Evolutionary conservation across 2,113 vertebrate species (phyloP).

Genomic region (Phaethornis superciliosus): DNA sequence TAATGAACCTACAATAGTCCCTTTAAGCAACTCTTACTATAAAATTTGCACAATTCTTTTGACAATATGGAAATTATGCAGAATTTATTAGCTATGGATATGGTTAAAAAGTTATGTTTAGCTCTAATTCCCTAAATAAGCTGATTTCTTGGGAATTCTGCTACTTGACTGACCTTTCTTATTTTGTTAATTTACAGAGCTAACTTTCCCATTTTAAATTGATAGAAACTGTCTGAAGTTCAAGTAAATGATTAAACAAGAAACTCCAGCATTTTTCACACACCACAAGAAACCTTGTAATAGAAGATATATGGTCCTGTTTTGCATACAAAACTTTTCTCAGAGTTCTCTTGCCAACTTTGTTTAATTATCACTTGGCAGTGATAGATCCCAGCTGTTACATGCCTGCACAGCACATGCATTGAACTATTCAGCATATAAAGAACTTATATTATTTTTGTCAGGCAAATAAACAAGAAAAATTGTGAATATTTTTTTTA

Average conservation of each 20-base stretch:
- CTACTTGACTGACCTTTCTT: not conserved
- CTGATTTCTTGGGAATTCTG: not conserved
- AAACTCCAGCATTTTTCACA: not conserved
- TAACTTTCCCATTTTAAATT: not conserved
- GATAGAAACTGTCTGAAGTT: not conserved
- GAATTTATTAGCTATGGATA: not conserved
- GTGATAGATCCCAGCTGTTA: slow-evolving; percentile 53
- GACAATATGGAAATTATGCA: not conserved
- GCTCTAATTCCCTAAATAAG: not conserved
- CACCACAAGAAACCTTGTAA: not conserved
- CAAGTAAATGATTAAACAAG: not conserved
- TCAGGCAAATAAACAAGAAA: not conserved
- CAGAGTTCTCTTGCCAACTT: slow-evolving; percentile 23
- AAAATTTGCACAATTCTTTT: not conserved
- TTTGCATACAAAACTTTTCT: slow-evolving; percentile 49
- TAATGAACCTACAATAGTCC: not conserved
- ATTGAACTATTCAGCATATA: slow-evolving; percentile 6
- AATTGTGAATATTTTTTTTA: not conserved
- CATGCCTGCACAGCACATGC: slow-evolving; percentile 17
- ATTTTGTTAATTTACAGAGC: not conserved
- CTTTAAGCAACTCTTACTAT: not conserved
- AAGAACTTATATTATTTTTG: not conserved
- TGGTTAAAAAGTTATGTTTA: not conserved
- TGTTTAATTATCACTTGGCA: slow-evolving; percentile 61
- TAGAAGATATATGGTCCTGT: slow-evolving; percentile 3